Evolutionary conservation across 2,888 invertebrate species (phyloP), one percentile per base, ranked within the genome.

Genomic region (Tetheella fluctuosa): DNA sequence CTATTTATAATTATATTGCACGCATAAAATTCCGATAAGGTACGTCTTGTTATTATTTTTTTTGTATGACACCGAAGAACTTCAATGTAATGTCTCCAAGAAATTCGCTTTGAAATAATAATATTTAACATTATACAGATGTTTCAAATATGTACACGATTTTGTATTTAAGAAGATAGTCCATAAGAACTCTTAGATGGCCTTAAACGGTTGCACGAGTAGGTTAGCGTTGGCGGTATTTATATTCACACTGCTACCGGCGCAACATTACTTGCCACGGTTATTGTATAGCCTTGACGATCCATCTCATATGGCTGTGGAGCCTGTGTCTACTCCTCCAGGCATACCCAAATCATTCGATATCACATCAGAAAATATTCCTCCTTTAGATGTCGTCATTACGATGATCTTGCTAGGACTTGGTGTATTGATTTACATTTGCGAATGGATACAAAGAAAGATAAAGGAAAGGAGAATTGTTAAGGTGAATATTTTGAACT

Each of bases 401-500:
- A 81, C 89, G 28, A 58, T 78, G 15, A 61, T 77, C 13, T 73
- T 91, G 61, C 54, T 86, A 37, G 28, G 78, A 42, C 52, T 85
- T 48, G 86, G 80, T n/a, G 58, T 84, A 20, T 28, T 80, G 17
- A 84, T 75, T 39, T 87, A 89, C 65, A 60, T 88, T 54, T 86
- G 81, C 71, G 90, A 89, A 70, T 90, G 88, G 88, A 83, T 90
- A 65, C 91, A 91, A 62, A 84, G 86, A 65, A 90, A 90, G 74
- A 68, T 88, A 37, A 83, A 89, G 84, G 89, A 91, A 73, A 83
- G 79, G 72, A 80, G 91, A 66, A 85, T 90, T 67, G 62, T 80
- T 54, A 89, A 90, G 87, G 91, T 91, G 52, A 52, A 23, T 13
- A 70, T 37, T 23, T 55, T 30, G 48, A 54, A 34, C 52, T 58